Evolutionary conservation across 1,140 invertebrate species (phyloP).

Genomic region (Drosophila parabipectinata): DNA sequence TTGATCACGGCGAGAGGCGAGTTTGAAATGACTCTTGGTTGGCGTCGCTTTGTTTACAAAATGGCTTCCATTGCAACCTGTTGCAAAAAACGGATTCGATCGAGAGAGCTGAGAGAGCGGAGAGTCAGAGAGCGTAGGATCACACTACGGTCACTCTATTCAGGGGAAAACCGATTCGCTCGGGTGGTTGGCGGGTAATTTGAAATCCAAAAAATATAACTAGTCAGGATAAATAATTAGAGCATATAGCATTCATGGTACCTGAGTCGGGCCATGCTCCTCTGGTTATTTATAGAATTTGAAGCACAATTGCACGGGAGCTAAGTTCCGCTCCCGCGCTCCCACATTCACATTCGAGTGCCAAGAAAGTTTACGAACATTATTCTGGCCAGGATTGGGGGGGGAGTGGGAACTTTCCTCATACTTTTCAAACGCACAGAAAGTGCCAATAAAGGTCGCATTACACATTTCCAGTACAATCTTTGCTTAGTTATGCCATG

Average conservation of each 20-base stretch:
- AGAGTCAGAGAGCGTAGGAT: too few species aligned
- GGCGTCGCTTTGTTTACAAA: too few species aligned
- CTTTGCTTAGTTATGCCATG: background rate
- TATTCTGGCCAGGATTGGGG: conserved; percentile 14
- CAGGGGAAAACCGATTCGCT: too few species aligned
- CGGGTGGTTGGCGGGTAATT: too few species aligned
- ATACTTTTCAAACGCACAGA: background rate
- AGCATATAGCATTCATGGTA: background rate
- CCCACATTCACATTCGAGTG: conserved; percentile 42
- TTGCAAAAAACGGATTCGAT: too few species aligned
- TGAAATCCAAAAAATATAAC: too few species aligned
- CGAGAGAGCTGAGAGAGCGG: too few species aligned
- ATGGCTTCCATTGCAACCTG: too few species aligned
- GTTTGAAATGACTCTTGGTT: too few species aligned
- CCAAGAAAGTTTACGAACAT: conserved; percentile 46
- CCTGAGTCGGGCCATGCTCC: background rate
- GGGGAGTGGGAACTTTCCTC: background rate
- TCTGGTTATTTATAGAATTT: conserved; percentile 57
- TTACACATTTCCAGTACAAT: conserved; percentile 11
- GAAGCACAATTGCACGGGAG: conserved; percentile 43
- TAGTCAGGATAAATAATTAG: background rate
- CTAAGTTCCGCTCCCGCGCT: conserved; percentile 1
- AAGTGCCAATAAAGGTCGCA: conserved; percentile 25
- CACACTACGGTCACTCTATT: too few species aligned
- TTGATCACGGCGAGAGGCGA: too few species aligned